phyloP scores from a whole-genome alignment of 2,113 vertebrate genomes.

The Sinocyclocheilus anshuiensis region DNA sequence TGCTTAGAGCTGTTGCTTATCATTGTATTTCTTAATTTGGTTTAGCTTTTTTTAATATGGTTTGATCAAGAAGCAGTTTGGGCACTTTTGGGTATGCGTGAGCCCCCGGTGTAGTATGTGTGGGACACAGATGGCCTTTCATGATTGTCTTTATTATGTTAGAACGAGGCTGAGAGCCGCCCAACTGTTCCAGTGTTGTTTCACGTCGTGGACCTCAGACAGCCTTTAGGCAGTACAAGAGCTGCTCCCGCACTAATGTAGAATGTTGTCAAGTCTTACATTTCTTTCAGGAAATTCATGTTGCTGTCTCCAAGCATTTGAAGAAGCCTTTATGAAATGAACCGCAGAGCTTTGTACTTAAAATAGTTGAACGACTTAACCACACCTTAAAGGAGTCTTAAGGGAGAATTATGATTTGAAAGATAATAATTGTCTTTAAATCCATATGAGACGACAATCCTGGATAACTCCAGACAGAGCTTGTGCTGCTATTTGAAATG shows the following conservation, averaged over 20 bases:
- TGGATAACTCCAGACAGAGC: background rate
- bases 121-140: conserved; percentile 34
- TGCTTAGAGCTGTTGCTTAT: background rate
- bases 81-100: background rate
- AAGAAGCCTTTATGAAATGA: background rate
- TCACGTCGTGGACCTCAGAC: background rate
- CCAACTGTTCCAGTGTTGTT: conserved; percentile 16
- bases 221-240: conserved; percentile 2
- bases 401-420: background rate
- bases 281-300: conserved; percentile 1
- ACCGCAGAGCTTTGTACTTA: background rate
- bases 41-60: background rate
- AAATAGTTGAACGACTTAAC: background rate
- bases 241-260: background rate
- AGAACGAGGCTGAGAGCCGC: background rate
- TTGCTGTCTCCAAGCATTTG: background rate
- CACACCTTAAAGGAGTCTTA: background rate
- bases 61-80: background rate
- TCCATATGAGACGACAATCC: background rate
- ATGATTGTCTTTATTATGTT: conserved; percentile 28
- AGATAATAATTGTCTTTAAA: background rate
- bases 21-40: background rate
- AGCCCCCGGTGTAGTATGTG: background rate
- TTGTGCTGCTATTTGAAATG: background rate
- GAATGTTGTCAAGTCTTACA: conserved; percentile 6